Evolutionary conservation across 2,797 vertebrate genomes (phyloP).

Genomic region (Melanotaenia pygmaea): DNA sequence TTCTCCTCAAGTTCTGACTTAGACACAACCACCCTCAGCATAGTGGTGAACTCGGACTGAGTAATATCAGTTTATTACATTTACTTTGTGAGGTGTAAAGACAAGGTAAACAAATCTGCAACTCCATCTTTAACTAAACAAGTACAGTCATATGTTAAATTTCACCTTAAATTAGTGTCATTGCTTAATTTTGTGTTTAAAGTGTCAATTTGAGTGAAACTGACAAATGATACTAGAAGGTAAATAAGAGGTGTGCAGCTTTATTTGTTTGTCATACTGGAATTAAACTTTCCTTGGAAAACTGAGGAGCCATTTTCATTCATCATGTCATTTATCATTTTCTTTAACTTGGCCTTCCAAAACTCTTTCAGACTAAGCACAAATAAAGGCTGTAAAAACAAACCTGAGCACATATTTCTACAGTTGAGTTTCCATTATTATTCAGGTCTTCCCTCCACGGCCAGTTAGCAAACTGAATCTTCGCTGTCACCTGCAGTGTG

Average conservation of each 20-base stretch:
- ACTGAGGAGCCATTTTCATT: slow-evolving; percentile 2
- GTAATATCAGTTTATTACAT: too few relatives aligned
- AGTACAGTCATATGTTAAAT: neutral
- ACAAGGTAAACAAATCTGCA: too few relatives aligned
- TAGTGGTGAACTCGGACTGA: too few relatives aligned
- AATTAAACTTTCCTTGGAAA: neutral
- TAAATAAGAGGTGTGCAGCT: neutral
- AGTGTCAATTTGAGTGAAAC: neutral
- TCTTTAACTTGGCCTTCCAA: neutral
- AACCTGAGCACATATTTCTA: neutral
- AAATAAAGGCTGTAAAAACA: slow-evolving; percentile 30
- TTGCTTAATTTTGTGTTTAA: neutral
- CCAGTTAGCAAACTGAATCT: slow-evolving; percentile 13
- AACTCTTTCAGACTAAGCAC: slow-evolving; percentile 6
- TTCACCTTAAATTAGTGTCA: neutral
- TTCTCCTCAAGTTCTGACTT: too few relatives aligned
- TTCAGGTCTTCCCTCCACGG: neutral
- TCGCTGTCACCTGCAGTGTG: neutral
- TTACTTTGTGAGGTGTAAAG: too few relatives aligned
- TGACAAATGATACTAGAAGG: neutral
- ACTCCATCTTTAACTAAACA: neutral
- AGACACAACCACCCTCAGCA: too few relatives aligned
- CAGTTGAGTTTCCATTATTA: neutral
- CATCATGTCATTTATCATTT: slow-evolving; percentile 1
- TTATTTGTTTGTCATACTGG: neutral